Conservation (phyloP, 2,113 vertebrate species). For the Pholis gunnellus region DNA sequence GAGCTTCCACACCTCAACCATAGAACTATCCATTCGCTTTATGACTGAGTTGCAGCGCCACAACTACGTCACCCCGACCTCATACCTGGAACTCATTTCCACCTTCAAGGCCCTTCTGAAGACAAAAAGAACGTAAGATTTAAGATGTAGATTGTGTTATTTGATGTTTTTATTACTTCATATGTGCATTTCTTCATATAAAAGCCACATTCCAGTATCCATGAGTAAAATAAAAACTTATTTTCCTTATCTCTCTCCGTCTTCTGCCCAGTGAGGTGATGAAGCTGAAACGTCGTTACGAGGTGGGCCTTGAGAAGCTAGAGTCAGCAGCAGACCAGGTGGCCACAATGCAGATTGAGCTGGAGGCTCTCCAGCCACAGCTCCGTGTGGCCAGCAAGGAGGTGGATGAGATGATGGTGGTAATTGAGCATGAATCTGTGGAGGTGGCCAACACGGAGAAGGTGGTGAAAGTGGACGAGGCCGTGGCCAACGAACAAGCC, state of each 20-base stretch:
- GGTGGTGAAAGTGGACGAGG: conserved; percentile 90
- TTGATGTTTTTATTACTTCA: neutral
- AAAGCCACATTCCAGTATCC: neutral
- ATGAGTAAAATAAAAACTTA: neutral
- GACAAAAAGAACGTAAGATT: conserved; percentile 87
- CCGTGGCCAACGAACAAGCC: conserved; percentile 88
- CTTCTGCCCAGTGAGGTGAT: conserved; percentile 86
- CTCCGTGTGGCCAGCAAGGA: conserved; percentile 88
- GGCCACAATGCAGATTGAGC: conserved; percentile 88
- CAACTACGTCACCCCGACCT: conserved; percentile 95
- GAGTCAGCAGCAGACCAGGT: conserved; percentile 90
- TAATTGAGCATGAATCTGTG: conserved; percentile 89
- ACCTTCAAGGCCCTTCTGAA: conserved; percentile 90
- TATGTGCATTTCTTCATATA: neutral
- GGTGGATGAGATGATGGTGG: conserved; percentile 90
- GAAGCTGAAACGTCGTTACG: conserved; percentile 89
- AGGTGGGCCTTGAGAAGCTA: conserved; percentile 92
- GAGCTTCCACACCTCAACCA: conserved; percentile 90
- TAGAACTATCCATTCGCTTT: conserved; percentile 86
- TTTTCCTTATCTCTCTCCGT: neutral
- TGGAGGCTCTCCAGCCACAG: conserved; percentile 91
- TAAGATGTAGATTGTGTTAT: neutral
- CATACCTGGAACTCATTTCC: conserved; percentile 93
- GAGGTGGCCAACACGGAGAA: conserved; percentile 92
- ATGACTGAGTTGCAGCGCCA: conserved; percentile 86